Evolutionary conservation across 2,797 vertebrate species (phyloP).

Genomic region (Xerus rutilus): DNA sequence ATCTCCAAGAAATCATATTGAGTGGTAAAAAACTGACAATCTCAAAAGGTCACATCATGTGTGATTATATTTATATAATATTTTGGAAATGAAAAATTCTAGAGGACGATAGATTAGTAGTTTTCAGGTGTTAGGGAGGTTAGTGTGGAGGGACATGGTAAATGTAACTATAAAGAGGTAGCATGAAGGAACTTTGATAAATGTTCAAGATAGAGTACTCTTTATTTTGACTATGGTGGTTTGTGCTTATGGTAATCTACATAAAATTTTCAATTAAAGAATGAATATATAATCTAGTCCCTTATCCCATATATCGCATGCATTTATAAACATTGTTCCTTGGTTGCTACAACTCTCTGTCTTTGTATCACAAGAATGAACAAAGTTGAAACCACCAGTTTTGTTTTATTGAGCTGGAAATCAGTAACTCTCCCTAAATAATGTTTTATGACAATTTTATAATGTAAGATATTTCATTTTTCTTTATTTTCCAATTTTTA

Average conservation of each 20-base stretch:
- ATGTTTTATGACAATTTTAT: background rate
- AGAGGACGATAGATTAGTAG: background rate
- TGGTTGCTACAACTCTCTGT: background rate
- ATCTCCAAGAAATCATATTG: background rate
- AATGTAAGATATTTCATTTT: constrained; percentile 13
- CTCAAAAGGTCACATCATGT: background rate
- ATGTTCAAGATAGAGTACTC: background rate
- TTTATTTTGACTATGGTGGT: background rate
- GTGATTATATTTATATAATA: background rate
- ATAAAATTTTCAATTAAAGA: background rate
- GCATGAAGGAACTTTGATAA: background rate
- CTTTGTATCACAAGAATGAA: background rate
- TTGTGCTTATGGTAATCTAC: background rate
- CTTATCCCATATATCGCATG: background rate
- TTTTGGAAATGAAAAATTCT: constrained; percentile 7
- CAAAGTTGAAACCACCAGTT: background rate
- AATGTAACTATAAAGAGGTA: background rate
- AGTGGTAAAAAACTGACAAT: background rate
- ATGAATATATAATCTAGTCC: background rate
- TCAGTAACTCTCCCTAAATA: background rate
- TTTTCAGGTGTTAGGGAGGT: background rate
- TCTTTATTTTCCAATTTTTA: constrained; percentile 28
- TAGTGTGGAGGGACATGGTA: background rate
- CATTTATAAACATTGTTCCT: background rate
- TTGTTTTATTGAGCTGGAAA: background rate